Conservation (phyloP, 2,113 vertebrate species). For the Uropsilus gracilis region DNA sequence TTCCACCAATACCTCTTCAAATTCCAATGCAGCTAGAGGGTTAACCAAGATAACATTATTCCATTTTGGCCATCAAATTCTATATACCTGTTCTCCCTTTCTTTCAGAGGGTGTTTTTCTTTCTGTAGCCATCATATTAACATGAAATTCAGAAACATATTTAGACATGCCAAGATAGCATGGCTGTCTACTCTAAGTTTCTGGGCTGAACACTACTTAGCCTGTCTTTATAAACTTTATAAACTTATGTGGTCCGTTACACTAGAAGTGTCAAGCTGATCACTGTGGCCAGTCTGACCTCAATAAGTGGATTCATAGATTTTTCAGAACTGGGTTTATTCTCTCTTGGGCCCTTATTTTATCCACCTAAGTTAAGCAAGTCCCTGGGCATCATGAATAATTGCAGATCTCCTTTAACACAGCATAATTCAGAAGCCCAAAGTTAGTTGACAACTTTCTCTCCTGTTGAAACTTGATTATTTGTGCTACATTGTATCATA, state of each 20-base stretch:
- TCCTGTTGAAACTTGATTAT: neutral
- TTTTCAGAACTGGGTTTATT: neutral
- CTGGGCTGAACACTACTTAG: slow-evolving; percentile 17
- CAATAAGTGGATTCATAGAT: slow-evolving; percentile 8
- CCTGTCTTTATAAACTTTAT: slow-evolving; percentile 41
- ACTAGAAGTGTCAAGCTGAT: neutral
- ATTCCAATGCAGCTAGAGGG: neutral
- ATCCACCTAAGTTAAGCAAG: neutral
- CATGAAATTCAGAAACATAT: slow-evolving; percentile 10
- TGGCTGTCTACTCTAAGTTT: slow-evolving; percentile 32
- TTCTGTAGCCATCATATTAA: slow-evolving; percentile 30
- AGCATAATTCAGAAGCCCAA: neutral
- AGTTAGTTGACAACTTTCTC: neutral
- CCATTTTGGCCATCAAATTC: slow-evolving; percentile 15
- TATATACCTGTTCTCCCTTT: neutral
- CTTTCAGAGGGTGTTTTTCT: neutral
- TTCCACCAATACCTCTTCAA: neutral
- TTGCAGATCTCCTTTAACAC: neutral
- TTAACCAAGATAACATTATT: slow-evolving; percentile 1
- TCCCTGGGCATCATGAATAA: neutral
- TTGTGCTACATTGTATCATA: neutral
- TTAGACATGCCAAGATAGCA: slow-evolving; percentile 27
- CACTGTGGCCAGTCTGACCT: neutral
- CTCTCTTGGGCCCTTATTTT: slow-evolving; percentile 18
- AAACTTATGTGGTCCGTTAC: neutral